Percentiles rank a stretch among this genome's conserved stretches.
phyloP scores from a whole-genome alignment of 2,113 vertebrate genomes.

The Microtus ochrogaster region DNA sequence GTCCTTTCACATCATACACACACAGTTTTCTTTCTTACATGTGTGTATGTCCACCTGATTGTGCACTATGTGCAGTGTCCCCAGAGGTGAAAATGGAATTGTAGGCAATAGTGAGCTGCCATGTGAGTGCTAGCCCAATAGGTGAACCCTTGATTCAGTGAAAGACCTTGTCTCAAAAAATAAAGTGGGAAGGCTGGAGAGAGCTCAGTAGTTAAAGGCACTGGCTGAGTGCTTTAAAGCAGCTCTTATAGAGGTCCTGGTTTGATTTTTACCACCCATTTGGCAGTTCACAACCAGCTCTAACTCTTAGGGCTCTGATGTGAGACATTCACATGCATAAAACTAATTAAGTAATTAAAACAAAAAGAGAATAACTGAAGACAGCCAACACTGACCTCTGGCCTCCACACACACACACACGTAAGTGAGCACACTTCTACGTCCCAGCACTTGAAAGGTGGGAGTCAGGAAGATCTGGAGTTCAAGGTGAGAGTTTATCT shows the following conservation, averaged over 20 bases:
- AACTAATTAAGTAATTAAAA: background rate
- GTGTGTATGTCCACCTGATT: no score
- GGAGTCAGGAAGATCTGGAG: background rate
- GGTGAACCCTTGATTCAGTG: no score
- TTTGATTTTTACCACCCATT: background rate
- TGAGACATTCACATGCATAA: background rate
- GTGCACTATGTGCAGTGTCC: no score
- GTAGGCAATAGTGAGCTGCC: no score
- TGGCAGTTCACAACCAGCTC: background rate
- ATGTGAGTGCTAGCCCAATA: no score
- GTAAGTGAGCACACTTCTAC: background rate
- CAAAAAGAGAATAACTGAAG: background rate
- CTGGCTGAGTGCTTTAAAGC: background rate
- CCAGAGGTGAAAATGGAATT: no score
- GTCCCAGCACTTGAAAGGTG: background rate
- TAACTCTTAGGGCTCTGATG: background rate
- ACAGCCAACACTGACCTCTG: background rate
- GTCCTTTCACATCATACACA: no score
- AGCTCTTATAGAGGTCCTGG: background rate
- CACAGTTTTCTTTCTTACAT: no score
- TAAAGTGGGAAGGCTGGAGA: background rate
- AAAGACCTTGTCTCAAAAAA: background rate
- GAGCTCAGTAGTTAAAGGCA: background rate
- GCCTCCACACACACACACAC: background rate
- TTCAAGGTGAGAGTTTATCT: background rate